A percentile compares a stretch with the other conserved stretches of the same genome.
phyloP scores from a whole-genome alignment of 2,113 vertebrate genomes.

The Heterochromis multidens region DNA sequence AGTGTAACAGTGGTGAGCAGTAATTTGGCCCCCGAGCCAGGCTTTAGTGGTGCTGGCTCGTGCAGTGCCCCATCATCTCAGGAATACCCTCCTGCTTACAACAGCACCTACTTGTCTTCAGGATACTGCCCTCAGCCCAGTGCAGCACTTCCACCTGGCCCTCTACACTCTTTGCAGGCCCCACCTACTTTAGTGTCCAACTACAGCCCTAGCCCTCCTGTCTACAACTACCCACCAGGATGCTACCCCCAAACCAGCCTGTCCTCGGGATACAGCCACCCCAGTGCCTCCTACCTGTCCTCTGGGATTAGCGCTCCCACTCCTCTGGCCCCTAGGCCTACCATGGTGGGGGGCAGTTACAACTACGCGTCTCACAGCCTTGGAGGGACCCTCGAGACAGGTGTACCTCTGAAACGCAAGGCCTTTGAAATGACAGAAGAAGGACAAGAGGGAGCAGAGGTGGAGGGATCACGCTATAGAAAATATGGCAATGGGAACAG shows the following conservation, averaged over 20 bases:
- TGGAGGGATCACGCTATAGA: slow-evolving; percentile 78
- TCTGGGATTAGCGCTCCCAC: slow-evolving; percentile 83
- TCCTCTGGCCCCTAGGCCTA: slow-evolving; percentile 76
- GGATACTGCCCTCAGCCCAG: slow-evolving; percentile 83
- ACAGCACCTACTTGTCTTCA: slow-evolving; percentile 82
- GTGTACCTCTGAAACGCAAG: slow-evolving; percentile 82
- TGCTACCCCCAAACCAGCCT: slow-evolving; percentile 75
- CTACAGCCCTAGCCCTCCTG: slow-evolving; percentile 78
- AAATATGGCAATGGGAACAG: slow-evolving; percentile 81
- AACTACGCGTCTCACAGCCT: slow-evolving; percentile 75
- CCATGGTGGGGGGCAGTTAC: slow-evolving; percentile 76
- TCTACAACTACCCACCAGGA: slow-evolving; percentile 85
- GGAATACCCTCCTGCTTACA: slow-evolving; percentile 86
- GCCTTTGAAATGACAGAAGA: slow-evolving; percentile 80
- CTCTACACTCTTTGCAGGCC: slow-evolving; percentile 66
- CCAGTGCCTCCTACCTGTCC: slow-evolving; percentile 81
- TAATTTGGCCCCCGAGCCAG: slow-evolving; percentile 72
- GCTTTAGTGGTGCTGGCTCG: slow-evolving; percentile 70
- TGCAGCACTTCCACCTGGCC: slow-evolving; percentile 74
- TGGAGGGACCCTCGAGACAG: slow-evolving; percentile 67
- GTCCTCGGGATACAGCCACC: slow-evolving; percentile 80
- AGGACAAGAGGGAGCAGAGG: slow-evolving; percentile 65
- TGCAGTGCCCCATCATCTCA: slow-evolving; percentile 71
- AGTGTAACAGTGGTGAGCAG: slow-evolving; percentile 78
- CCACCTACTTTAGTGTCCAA: slow-evolving; percentile 79